Conservation (phyloP, 2,113 vertebrate species). For the Saccopteryx leptura region DNA sequence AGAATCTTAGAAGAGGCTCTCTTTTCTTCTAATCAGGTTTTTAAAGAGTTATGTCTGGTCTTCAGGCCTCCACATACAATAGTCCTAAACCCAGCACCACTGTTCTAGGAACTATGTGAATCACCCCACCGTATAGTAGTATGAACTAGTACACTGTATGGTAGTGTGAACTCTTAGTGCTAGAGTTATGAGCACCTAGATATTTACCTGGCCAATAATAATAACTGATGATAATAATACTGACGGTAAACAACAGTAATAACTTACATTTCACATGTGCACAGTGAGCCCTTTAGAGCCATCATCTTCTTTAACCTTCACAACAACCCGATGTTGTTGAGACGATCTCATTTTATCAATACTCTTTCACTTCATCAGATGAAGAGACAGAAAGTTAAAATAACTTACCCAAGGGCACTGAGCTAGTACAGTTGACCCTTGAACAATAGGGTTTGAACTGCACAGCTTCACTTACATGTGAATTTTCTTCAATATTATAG, state of each 20-base stretch:
- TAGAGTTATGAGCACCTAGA: background rate
- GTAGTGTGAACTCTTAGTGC: too few relatives aligned
- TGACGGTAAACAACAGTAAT: background rate
- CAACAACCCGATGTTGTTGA: background rate
- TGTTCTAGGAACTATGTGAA: background rate
- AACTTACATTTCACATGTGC: background rate
- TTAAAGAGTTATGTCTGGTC: constrained; percentile 8
- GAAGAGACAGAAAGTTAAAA: background rate
- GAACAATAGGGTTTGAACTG: background rate
- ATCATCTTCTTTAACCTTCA: background rate
- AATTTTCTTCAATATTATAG: background rate
- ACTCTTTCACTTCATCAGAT: background rate
- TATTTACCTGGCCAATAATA: background rate
- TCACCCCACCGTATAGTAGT: background rate
- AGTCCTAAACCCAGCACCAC: background rate
- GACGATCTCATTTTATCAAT: background rate
- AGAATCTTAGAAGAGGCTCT: background rate
- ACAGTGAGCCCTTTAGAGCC: background rate
- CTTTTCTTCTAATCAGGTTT: constrained; percentile 8
- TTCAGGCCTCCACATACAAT: background rate
- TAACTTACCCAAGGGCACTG: background rate
- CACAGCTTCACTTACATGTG: background rate
- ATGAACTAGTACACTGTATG: background rate
- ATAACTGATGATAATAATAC: background rate
- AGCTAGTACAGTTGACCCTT: background rate